Conservation (phyloP, 2,797 vertebrate species). For the Amniataba percoides region DNA sequence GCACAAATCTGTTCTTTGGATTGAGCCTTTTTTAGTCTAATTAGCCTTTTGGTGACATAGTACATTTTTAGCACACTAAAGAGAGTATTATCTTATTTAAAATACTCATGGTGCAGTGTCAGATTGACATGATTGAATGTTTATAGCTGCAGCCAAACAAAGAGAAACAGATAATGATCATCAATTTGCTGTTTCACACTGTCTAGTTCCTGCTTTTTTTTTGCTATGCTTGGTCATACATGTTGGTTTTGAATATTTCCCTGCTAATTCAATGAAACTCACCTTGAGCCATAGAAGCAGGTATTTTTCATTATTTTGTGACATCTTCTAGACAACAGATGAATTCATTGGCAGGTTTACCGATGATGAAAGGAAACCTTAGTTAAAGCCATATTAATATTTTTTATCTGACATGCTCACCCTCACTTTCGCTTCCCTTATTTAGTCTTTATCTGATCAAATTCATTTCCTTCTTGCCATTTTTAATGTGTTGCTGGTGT, state of each 20-base stretch:
- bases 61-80: neutral
- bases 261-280: neutral
- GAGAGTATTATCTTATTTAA: conserved; percentile 2
- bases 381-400: neutral
- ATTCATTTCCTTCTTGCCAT: neutral
- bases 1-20: neutral
- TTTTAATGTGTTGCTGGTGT: neutral
- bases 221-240: neutral
- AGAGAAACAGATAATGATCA: too few relatives aligned
- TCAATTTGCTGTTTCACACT: too few relatives aligned
- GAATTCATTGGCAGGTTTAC: neutral
- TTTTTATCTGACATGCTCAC: neutral
- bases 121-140: neutral
- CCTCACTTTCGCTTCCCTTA: neutral
- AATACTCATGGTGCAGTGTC: neutral
- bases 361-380: neutral
- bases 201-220: neutral
- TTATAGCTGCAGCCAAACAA: neutral
- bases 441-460: neutral
- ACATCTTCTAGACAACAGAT: neutral
- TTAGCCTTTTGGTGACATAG: too few relatives aligned
- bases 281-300: neutral
- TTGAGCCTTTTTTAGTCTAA: too few relatives aligned
- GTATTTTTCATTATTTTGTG: neutral
- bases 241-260: too few relatives aligned